phyloP scores from a whole-genome alignment of 2,888 invertebrate species.

The Dasypolia templi region DNA sequence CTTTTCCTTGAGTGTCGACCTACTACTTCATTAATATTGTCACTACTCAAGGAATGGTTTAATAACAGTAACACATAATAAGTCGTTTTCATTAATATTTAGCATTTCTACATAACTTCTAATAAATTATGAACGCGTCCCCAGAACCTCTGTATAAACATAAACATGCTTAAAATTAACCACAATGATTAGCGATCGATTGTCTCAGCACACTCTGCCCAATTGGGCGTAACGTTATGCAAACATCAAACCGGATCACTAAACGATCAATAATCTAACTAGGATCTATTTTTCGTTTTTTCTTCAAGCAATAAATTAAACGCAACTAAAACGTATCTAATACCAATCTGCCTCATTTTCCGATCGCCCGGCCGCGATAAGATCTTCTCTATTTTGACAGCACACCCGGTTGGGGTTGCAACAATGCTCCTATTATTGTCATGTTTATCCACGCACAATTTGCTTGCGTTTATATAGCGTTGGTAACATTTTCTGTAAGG shows the following conservation, averaged over 20 bases:
- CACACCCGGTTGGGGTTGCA: conserved; percentile 75
- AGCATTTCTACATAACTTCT: neutral
- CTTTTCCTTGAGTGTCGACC: neutral
- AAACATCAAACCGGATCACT: conserved; percentile 36
- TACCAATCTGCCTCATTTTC: conserved; percentile 68
- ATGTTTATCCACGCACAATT: conserved; percentile 90
- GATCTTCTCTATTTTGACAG: conserved; percentile 67
- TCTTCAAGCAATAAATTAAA: conserved; percentile 30
- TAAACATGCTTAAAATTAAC: conserved; percentile 21
- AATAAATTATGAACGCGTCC: conserved; percentile 28
- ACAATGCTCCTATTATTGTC: conserved; percentile 88
- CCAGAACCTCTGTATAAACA: conserved; percentile 10
- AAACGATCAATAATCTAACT: conserved; percentile 2
- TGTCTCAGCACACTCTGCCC: conserved; percentile 22
- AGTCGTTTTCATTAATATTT: neutral
- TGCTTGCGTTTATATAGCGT: conserved; percentile 87
- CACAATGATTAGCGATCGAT: conserved; percentile 22
- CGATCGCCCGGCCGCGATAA: conserved; percentile 68
- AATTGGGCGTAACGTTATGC: conserved; percentile 35
- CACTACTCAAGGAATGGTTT: neutral
- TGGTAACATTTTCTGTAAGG: conserved; percentile 81
- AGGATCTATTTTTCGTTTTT: too few relatives aligned
- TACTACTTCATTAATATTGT: neutral
- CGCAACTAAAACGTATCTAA: conserved; percentile 57
- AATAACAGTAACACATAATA: neutral